Evolutionary conservation across 35 echinoderm and acorn worm genomes (phyloP), one percentile per base, ranked within the genome.

Genomic region (Heliocidaris tuberculata): DNA sequence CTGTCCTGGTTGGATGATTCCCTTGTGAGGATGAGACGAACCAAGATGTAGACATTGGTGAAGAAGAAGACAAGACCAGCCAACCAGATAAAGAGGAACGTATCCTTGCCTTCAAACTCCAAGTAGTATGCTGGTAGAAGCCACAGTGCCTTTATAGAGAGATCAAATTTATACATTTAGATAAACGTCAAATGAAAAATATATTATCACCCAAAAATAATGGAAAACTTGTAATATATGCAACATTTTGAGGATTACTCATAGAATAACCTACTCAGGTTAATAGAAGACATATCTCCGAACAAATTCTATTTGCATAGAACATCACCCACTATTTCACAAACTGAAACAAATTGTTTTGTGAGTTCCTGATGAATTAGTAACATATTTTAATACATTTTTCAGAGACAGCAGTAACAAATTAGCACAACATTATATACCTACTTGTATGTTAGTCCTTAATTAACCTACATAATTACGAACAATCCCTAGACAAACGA

Each of bases 21-120:
- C 15, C 91, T 49, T 0, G 86, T 93, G 31, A 29, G 65, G 2
- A 98, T 98, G 19, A 98, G 48, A 12, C 86, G 61, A 27, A 50
- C 85, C 30, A 98, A 42, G 11, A 98, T 98, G 47, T 85, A 59
- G 48, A 95, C 93, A 85, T 98, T 98, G 86, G 96, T 96, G n/a
- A 86, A 50, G 24, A 99, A 97, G 94, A 99, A 99, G 31, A 97
- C 30, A 5, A 99, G 95, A 27, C 97, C 95, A 78, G 97, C 96
- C 27, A 97, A 7, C 97, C 98, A 99, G 24, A 99, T 31, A 8
- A 71, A 94, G 24, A 97, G 2, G 86, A 97, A 97, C 2, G 97
- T 97, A 52, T 97, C 93, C 47, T 94, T 92, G 16, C 98, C 98
- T 97, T 97, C 95, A 95, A 99, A 99, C 78, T 99, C 98, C n/a